Base-by-base conservation (phyloP, 2,113 vertebrate genomes). In the Crypturellus undulatus region DNA sequence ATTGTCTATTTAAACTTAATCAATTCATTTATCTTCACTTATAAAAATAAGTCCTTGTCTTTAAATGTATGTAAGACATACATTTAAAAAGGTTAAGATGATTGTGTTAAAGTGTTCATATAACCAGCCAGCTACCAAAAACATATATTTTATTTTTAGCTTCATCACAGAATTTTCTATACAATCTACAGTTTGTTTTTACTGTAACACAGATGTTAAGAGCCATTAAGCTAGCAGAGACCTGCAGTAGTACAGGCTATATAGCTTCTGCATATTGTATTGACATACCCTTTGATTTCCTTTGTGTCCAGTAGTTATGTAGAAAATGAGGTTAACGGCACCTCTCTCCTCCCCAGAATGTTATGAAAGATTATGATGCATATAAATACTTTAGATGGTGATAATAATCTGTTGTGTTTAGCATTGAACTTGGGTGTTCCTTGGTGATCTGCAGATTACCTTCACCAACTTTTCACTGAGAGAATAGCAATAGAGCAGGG, bases 201-300 rank as follows among this genome's bases (percentile, higher is more conserved):
- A 28, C 45, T 67, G 60, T 42, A 90, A 40, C 36, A 80, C 49
- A 62, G 40, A 70, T 25, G 7, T 63, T 70, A 63, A 80, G 64
- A 83, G 30, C 59, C 17, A 24, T 85, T 59, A 80, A 70, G 60
- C 68, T 70, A 70, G 21, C 52, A 79, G 54, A 70, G 36, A 42
- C 13, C 4, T 59, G 14, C 36, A 45, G 69, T 83, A 80, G n/a
- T 63, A 79, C 54, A 67, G 42, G 40, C 68, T 83, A 19, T 2
- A 7, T 51, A 63, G 51, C 9, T 67, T 82, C 40, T 20, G 73
- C 22, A 64, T 56, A 21, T 49, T 90, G 5, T 70, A 60, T 65
- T 89, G 80, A 89, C 75, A 93, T 84, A 69, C 13, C 6, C 22
- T 67, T 87, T 92, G 36, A 91, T 81, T 84, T 89, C 54, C 40